A percentile compares a stretch with the other conserved stretches of the same genome.
phyloP scores from a whole-genome alignment of 2,888 invertebrate genomes.

The Orthosia gracilis region DNA sequence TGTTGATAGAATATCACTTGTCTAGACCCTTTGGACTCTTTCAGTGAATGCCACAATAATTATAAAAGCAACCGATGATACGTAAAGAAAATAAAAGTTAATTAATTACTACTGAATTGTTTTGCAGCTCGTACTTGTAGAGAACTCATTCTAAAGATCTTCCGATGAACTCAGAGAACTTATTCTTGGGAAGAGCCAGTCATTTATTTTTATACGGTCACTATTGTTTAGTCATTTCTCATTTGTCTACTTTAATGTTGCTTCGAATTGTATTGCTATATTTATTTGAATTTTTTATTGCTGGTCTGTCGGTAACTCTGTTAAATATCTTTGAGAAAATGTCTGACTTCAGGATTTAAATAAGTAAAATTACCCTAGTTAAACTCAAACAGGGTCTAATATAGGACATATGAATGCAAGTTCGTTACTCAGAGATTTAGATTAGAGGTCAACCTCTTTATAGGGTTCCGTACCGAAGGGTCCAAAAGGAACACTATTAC shows the following conservation, averaged over 20 bases:
- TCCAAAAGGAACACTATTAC: too few relatives aligned
- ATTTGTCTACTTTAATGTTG: slow-evolving; percentile 70
- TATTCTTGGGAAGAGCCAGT: slow-evolving; percentile 84
- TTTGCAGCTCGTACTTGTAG: slow-evolving; percentile 77
- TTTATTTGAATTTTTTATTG: neutral
- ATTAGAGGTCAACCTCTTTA: too few relatives aligned
- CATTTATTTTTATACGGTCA: slow-evolving; percentile 87
- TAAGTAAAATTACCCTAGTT: too few relatives aligned
- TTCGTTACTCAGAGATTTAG: too few relatives aligned
- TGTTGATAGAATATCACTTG: too few relatives aligned
- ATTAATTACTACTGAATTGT: slow-evolving; percentile 41
- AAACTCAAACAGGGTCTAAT: too few relatives aligned
- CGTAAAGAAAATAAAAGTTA: neutral
- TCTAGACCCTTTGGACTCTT: too few relatives aligned
- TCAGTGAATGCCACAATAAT: too few relatives aligned
- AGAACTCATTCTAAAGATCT: slow-evolving; percentile 89
- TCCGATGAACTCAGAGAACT: slow-evolving; percentile 89
- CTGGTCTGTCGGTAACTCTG: neutral
- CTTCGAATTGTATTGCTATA: slow-evolving; percentile 19
- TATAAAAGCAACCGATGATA: neutral
- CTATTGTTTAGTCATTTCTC: slow-evolving; percentile 89
- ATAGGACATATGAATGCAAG: too few relatives aligned
- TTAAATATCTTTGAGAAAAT: too few relatives aligned
- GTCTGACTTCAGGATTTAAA: too few relatives aligned
- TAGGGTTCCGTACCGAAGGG: too few relatives aligned